A percentile compares a stretch with the other conserved stretches of the same genome.
These are phyloP conservation scores for Dioctria linearis DNA, from an alignment of 2,888 invertebrate genomes.

Conservation along the genomic window DNA sequence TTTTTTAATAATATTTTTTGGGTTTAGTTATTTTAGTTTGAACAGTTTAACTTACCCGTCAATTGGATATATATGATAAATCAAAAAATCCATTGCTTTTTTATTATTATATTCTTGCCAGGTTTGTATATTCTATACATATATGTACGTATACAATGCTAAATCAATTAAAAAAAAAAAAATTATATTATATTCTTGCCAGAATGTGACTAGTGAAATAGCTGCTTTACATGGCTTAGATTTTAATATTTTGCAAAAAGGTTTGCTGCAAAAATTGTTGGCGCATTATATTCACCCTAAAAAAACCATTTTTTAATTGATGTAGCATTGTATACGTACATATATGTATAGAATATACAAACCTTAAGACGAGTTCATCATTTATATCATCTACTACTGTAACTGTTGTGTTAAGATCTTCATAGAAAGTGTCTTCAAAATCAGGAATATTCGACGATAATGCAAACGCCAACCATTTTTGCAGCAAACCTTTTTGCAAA, in stretches of 20 bases:
- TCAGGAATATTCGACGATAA: conserved; percentile 63
- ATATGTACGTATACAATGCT: too few relatives aligned
- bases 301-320: conserved; percentile 15
- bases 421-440: conserved; percentile 69
- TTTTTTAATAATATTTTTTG: too few relatives aligned
- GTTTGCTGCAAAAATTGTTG: conserved; percentile 68
- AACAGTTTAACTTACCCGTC: conserved; percentile 69
- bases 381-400: conserved; percentile 60
- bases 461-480: conserved; percentile 68
- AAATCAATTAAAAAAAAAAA: too few relatives aligned
- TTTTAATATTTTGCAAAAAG: conserved; percentile 66
- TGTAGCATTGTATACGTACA: not conserved
- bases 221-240: conserved; percentile 66
- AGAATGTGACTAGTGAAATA: conserved; percentile 67
- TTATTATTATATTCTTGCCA: conserved; percentile 67
- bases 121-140: too few relatives aligned
- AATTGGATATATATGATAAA: conserved; percentile 66
- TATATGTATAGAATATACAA: not conserved
- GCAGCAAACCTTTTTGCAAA: conserved; percentile 67
- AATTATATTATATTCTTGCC: too few relatives aligned
- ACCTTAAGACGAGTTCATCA: conserved; percentile 67
- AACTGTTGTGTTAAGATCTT: conserved; percentile 62
- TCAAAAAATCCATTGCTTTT: conserved; percentile 67
- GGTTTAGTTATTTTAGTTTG: too few relatives aligned
- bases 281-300: conserved; percentile 65